These are phyloP conservation scores for Caerostris darwini DNA, from an alignment of 1,140 invertebrate genomes.

Conservation along the genomic window DNA sequence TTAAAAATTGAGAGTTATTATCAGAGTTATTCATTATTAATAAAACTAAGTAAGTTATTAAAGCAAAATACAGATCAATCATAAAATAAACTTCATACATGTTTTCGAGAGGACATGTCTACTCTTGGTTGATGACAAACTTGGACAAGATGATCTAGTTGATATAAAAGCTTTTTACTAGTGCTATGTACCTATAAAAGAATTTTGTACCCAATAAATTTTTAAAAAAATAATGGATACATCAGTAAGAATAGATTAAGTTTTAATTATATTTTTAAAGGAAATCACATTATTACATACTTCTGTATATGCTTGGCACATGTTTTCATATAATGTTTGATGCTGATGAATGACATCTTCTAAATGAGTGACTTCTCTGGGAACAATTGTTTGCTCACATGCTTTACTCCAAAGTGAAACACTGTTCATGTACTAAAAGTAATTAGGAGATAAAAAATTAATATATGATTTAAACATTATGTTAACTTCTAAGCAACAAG, in stretches of 20 bases:
- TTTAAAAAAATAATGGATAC: neutral
- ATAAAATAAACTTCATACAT: slow-evolving; percentile 84
- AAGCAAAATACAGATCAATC: neutral
- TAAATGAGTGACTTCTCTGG: slow-evolving; percentile 92
- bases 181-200: slow-evolving; percentile 92
- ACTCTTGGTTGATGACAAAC: slow-evolving; percentile 94
- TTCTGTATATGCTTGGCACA: slow-evolving; percentile 98
- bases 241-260: neutral
- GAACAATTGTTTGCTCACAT: slow-evolving; percentile 88
- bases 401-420: slow-evolving; percentile 94
- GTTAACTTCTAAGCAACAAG: neutral
- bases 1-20: neutral
- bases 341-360: slow-evolving; percentile 96
- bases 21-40: neutral
- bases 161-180: slow-evolving; percentile 97
- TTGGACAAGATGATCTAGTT: slow-evolving; percentile 96
- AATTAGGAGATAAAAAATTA: neutral
- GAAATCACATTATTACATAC: slow-evolving; percentile 83
- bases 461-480: neutral
- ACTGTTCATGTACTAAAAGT: slow-evolving; percentile 90
- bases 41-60: neutral
- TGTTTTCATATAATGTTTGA: slow-evolving; percentile 96
- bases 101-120: slow-evolving; percentile 86
- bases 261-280: slow-evolving; percentile 7
- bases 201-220: neutral